Conservation (phyloP, 2,888 invertebrate species). For the Barypeithes pellucidus region DNA sequence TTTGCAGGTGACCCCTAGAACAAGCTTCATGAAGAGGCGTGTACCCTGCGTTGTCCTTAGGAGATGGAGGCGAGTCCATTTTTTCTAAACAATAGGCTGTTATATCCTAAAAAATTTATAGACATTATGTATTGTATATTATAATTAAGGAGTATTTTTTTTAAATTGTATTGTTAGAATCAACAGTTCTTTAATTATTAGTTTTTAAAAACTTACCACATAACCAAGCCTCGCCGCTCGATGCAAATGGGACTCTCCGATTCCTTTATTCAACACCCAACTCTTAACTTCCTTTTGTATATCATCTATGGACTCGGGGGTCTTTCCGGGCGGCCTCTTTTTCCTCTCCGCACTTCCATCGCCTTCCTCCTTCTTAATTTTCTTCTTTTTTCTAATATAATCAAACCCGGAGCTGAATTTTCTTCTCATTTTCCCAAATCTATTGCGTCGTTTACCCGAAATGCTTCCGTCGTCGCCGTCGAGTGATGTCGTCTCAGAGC, state of each 20-base stretch:
- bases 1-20: conserved; percentile 89
- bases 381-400: conserved; percentile 92
- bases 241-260: conserved; percentile 94
- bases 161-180: no score
- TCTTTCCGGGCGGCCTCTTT: conserved; percentile 67
- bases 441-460: conserved; percentile 69
- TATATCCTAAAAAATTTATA: conserved; percentile 79
- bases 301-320: conserved; percentile 82
- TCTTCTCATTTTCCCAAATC: conserved; percentile 79
- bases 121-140: no score
- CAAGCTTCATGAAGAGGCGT: conserved; percentile 96
- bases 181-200: no score
- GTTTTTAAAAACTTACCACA: conserved; percentile 75
- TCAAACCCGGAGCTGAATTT: conserved; percentile 91
- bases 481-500: conserved; percentile 67
- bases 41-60: conserved; percentile 93
- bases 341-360: conserved; percentile 56
- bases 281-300: conserved; percentile 89
- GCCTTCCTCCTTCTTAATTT: conserved; percentile 75
- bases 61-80: conserved; percentile 86
- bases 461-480: conserved; percentile 65
- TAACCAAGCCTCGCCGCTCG: conserved; percentile 92
- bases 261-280: conserved; percentile 95
- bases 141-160: no score
- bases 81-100: conserved; percentile 92